Evolutionary conservation across 2,888 invertebrate genomes (phyloP).

Genomic region (Sphinx pinastri): DNA sequence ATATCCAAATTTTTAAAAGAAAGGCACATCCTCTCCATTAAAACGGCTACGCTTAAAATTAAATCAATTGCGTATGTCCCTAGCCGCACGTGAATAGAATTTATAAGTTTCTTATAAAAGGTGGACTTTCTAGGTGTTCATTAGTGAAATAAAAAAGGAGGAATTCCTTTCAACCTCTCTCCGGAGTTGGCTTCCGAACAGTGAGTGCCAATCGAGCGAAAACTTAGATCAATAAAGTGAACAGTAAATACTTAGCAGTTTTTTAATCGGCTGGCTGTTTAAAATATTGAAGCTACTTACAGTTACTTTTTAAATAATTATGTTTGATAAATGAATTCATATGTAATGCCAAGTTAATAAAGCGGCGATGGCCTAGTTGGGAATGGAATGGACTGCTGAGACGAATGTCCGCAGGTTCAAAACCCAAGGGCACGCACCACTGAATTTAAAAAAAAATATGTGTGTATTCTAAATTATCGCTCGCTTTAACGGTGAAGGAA

Average conservation of each 20-base stretch:
- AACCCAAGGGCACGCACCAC: too few species aligned
- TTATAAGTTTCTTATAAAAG: not conserved
- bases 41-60: not conserved
- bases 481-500: too few species aligned
- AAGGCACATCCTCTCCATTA: not conserved
- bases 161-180: conserved; percentile 6
- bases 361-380: too few species aligned
- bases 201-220: conserved; percentile 16
- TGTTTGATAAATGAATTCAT: too few species aligned
- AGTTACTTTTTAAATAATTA: too few species aligned
- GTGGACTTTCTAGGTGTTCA: conserved; percentile 16
- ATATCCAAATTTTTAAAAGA: too few species aligned
- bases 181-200: conserved; percentile 3
- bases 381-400: too few species aligned
- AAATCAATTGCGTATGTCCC: conserved; percentile 4
- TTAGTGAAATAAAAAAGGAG: conserved; percentile 19
- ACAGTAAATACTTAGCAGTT: conserved; percentile 1
- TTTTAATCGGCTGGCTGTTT: not conserved
- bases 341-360: too few species aligned
- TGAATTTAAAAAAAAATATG: too few species aligned
- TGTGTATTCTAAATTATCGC: too few species aligned
- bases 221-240: conserved; percentile 12
- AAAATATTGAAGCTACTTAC: not conserved
- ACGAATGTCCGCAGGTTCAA: too few species aligned
- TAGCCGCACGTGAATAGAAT: conserved; percentile 5